Evolutionary conservation across 2,797 vertebrate genomes (phyloP).

Genomic region (Chelon auratus): DNA sequence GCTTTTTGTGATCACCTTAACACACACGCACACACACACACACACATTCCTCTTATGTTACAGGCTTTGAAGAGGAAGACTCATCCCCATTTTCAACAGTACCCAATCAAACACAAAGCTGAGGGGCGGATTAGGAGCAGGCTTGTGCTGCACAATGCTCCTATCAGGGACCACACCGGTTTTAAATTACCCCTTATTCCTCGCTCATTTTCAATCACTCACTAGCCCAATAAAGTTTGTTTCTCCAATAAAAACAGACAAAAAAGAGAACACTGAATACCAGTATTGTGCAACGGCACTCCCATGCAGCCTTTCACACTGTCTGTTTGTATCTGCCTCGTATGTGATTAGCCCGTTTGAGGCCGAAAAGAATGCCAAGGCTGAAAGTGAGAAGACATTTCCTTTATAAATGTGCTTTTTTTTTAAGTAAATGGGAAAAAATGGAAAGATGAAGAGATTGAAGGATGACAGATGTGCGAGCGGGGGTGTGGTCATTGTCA

Average conservation of each 20-base stretch:
- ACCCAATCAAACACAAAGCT: conserved; percentile 85
- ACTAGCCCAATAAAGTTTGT: conserved; percentile 77
- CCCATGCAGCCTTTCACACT: conserved; percentile 31
- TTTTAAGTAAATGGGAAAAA: conserved; percentile 8
- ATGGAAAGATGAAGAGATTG: conserved; percentile 58
- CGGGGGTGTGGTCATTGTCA: conserved; percentile 77
- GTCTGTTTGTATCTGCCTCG: conserved; percentile 42
- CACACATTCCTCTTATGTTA: conserved; percentile 79
- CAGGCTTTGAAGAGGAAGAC: conserved; percentile 80
- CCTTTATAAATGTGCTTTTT: not conserved
- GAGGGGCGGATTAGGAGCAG: conserved; percentile 78
- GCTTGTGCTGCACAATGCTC: conserved; percentile 75
- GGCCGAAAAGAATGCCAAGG: not conserved
- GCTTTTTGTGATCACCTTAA: conserved; percentile 70
- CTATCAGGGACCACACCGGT: conserved; percentile 81
- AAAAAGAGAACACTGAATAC: conserved; percentile 64
- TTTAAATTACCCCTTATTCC: conserved; percentile 76
- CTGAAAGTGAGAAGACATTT: conserved; percentile 39
- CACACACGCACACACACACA: conserved; percentile 42
- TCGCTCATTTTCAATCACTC: conserved; percentile 78
- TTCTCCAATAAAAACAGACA: conserved; percentile 67
- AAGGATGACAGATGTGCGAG: conserved; percentile 78
- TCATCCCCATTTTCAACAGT: conserved; percentile 88
- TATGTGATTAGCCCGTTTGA: conserved; percentile 29
- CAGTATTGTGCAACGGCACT: conserved; percentile 52